These are phyloP conservation scores for Prionace glauca DNA, from an alignment of 2,797 vertebrate genomes.

Conservation along the genomic window DNA sequence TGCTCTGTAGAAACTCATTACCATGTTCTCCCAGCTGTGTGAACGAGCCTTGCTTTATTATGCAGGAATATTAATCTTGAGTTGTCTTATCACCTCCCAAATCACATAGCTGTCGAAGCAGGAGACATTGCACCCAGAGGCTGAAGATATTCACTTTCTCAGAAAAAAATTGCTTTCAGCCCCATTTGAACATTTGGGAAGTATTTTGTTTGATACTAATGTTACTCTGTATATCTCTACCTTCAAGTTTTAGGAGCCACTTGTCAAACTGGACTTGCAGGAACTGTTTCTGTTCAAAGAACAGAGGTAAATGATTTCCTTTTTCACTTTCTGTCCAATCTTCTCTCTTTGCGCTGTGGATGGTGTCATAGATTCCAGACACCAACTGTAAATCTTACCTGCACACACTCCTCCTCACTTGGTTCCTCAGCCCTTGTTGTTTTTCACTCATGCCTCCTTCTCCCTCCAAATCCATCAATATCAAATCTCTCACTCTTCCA, in stretches of 20 bases:
- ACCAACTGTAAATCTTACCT: background rate
- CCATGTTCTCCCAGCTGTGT: conserved; percentile 35
- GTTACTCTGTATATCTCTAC: background rate
- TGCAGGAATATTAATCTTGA: conserved; percentile 34
- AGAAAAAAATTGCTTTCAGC: background rate
- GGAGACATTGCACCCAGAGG: background rate
- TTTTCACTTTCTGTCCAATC: background rate
- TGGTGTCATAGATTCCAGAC: background rate
- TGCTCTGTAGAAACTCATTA: conserved; percentile 27
- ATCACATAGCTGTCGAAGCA: conserved; percentile 12
- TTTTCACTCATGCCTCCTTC: background rate
- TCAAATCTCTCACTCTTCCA: background rate
- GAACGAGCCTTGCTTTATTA: conserved; percentile 35
- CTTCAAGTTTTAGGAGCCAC: background rate
- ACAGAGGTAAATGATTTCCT: background rate
- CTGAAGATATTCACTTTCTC: conserved; percentile 15
- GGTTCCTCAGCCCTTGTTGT: no score
- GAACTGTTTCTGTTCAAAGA: background rate
- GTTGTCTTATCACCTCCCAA: conserved; percentile 21
- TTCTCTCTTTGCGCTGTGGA: background rate
- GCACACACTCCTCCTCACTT: background rate
- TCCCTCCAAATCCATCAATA: background rate
- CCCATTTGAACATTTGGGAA: background rate
- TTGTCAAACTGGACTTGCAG: background rate
- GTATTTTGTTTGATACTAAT: background rate